These are phyloP conservation scores for Ferdinandea cuprea DNA, from an alignment of 2,888 invertebrate species.

Conservation along the genomic window DNA sequence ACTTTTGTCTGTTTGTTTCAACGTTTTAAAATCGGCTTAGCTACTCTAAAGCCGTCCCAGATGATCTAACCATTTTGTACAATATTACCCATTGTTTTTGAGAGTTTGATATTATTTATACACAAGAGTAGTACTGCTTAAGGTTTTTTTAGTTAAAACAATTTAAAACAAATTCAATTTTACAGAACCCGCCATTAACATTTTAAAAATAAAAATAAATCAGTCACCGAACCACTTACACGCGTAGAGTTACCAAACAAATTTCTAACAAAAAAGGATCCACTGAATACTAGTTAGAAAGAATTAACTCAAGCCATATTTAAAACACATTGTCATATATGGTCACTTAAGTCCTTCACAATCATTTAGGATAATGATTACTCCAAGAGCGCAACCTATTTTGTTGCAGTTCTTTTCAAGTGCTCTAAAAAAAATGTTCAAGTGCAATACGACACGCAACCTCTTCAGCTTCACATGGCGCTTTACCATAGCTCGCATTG, in stretches of 20 bases:
- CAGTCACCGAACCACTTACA: slow-evolving; percentile 42
- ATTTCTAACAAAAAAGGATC: slow-evolving; percentile 25
- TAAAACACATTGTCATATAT: slow-evolving; percentile 38
- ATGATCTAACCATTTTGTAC: too few species aligned
- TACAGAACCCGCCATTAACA: slow-evolving; percentile 67
- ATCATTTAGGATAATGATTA: slow-evolving; percentile 67
- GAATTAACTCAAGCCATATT: slow-evolving; percentile 56
- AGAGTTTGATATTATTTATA: too few species aligned
- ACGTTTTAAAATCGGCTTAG: too few species aligned
- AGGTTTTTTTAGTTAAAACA: too few species aligned
- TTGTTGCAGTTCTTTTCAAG: slow-evolving; percentile 50
- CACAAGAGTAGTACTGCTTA: too few species aligned
- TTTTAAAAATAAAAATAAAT: slow-evolving; percentile 47
- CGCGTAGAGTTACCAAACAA: slow-evolving; percentile 14
- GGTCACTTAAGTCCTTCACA: slow-evolving; percentile 66
- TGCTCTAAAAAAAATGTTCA: slow-evolving; percentile 40
- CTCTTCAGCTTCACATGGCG: slow-evolving; percentile 50
- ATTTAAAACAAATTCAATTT: too few species aligned
- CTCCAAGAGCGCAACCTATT: slow-evolving; percentile 35
- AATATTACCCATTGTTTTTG: too few species aligned
- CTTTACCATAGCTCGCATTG: slow-evolving; percentile 43
- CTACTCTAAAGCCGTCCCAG: too few species aligned
- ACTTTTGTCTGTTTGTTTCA: too few species aligned
- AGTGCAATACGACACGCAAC: slow-evolving; percentile 60
- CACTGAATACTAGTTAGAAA: slow-evolving; percentile 32